These are phyloP conservation scores for Styela clava DNA, from an alignment of 23 tunicate species.

Conservation along the genomic window DNA sequence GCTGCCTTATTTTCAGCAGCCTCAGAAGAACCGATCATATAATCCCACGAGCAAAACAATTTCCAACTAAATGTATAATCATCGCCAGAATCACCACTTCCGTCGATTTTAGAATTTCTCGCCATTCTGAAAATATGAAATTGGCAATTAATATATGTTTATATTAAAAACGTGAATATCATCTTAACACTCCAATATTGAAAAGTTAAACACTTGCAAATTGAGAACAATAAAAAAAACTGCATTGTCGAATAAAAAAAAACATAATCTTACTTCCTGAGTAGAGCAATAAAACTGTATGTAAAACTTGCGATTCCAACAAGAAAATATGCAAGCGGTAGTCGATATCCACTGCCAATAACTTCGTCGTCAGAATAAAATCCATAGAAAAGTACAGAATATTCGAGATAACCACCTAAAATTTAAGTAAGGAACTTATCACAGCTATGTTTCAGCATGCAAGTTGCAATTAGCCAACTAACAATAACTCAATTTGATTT, in stretches of 20 bases:
- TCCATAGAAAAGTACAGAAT: conserved; percentile 56
- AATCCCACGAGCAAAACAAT: conserved; percentile 64
- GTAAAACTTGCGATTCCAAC: conserved; percentile 48
- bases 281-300: conserved; percentile 49
- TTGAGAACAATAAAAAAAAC: too few relatives aligned
- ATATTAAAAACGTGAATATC: too few relatives aligned
- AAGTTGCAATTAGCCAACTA: background rate
- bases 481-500: background rate
- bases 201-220: too few relatives aligned
- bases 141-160: background rate
- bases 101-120: conserved; percentile 42
- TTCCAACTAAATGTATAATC: conserved; percentile 54
- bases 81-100: conserved; percentile 40
- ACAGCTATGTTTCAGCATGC: background rate
- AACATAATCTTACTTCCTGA: conserved; percentile 44
- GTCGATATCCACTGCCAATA: conserved; percentile 51
- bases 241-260: too few relatives aligned
- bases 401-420: conserved; percentile 43
- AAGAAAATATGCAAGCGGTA: conserved; percentile 59
- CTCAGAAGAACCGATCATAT: conserved; percentile 60
- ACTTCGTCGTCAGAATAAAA: conserved; percentile 46
- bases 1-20: conserved; percentile 71
- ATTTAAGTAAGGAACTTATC: too few relatives aligned
- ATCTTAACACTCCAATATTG: too few relatives aligned
- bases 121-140: conserved; percentile 55